Evolutionary conservation across 1,140 invertebrate species (phyloP).

Genomic region (Hyles euphorbiae): DNA sequence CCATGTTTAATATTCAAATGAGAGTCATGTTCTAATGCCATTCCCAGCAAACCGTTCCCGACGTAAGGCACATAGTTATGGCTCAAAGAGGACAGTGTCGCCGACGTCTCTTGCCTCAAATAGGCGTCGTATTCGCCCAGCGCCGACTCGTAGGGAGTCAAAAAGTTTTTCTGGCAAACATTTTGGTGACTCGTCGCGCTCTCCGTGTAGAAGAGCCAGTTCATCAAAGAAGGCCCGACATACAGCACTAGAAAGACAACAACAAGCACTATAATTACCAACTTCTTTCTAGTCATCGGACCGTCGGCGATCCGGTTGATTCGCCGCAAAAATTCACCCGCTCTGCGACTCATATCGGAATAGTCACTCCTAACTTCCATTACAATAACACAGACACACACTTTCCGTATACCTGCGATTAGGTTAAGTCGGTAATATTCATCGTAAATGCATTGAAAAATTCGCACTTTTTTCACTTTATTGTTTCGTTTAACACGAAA

Average conservation of each 20-base stretch:
- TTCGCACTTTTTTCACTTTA: constrained; percentile 7
- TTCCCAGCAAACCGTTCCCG: constrained; percentile 86
- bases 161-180: constrained; percentile 79
- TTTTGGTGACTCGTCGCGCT: constrained; percentile 74
- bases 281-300: constrained; percentile 80
- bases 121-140: constrained; percentile 81
- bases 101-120: constrained; percentile 77
- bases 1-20: constrained; percentile 83
- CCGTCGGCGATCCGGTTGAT: constrained; percentile 78
- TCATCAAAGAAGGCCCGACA: constrained; percentile 78
- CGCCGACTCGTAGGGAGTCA: constrained; percentile 78
- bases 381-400: constrained; percentile 21
- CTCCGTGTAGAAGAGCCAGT: constrained; percentile 76
- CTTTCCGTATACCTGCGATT: constrained; percentile 9
- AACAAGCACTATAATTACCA: constrained; percentile 78
- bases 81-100: constrained; percentile 66
- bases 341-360: constrained; percentile 57
- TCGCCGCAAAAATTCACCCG: constrained; percentile 68
- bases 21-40: constrained; percentile 79
- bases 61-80: constrained; percentile 84
- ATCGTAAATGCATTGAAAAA: constrained; percentile 28
- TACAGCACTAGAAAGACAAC: constrained; percentile 80
- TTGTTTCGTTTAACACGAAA: constrained; percentile 9
- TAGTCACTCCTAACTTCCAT: constrained; percentile 54
- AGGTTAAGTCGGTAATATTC: constrained; percentile 32